A percentile compares a stretch with the other conserved stretches of the same genome.
phyloP scores from a whole-genome alignment of 2,113 vertebrate species.

The Tylochromis polylepis region DNA sequence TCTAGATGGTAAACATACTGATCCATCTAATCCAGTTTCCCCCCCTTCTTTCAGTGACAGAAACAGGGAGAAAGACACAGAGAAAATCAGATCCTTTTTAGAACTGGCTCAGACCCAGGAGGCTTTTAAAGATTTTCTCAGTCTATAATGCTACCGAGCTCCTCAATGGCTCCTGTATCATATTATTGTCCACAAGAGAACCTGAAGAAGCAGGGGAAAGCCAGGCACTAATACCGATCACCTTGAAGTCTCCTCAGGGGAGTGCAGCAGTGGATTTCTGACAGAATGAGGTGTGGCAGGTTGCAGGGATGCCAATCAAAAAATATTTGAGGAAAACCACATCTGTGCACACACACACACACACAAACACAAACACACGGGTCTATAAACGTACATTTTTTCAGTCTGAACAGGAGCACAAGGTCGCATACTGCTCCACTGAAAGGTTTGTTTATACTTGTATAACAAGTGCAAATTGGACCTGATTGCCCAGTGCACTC shows the following conservation, averaged over 20 bases:
- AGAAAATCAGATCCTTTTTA: conserved; percentile 18
- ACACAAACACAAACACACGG: neutral
- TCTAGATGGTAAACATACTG: conserved; percentile 28
- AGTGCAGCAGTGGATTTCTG: neutral
- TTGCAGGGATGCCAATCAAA: neutral
- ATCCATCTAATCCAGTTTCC: conserved; percentile 11
- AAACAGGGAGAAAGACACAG: neutral
- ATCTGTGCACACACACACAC: neutral
- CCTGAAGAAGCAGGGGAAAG: neutral
- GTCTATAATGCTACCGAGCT: conserved; percentile 32
- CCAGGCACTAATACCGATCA: conserved; percentile 2
- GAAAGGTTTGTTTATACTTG: neutral
- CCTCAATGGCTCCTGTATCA: conserved; percentile 33
- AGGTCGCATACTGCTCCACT: neutral
- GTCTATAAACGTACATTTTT: neutral
- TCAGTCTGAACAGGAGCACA: neutral
- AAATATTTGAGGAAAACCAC: neutral
- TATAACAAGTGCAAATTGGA: neutral
- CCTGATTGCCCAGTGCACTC: neutral
- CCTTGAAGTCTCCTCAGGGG: conserved; percentile 30
- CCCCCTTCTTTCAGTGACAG: neutral
- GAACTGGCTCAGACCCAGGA: conserved; percentile 23
- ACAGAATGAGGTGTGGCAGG: neutral
- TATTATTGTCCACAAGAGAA: conserved; percentile 7
- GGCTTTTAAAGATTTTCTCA: conserved; percentile 46